These are phyloP conservation scores for Xenus cinereus DNA, from an alignment of 2,113 vertebrate genomes.

Conservation along the genomic window DNA sequence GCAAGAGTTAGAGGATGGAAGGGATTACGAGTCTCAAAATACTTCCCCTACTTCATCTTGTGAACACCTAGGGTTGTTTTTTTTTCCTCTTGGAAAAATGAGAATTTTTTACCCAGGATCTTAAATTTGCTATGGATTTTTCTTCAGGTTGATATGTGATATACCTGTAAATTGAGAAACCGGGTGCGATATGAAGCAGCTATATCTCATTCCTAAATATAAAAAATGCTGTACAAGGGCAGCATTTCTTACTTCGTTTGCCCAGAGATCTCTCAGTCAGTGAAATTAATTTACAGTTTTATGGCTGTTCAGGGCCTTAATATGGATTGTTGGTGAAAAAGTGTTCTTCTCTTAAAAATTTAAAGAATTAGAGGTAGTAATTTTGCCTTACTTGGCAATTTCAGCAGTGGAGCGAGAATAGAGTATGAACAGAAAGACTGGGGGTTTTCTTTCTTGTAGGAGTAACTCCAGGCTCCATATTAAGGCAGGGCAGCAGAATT, in stretches of 20 bases:
- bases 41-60: neutral
- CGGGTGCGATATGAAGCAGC: neutral
- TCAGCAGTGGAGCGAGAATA: neutral
- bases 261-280: neutral
- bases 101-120: neutral
- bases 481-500: neutral
- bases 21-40: neutral
- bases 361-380: neutral
- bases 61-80: accelerated
- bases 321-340: neutral
- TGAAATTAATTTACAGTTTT: neutral
- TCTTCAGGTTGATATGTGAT: neutral
- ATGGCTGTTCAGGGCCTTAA: neutral
- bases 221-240: neutral
- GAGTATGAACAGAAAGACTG: neutral
- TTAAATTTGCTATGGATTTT: neutral
- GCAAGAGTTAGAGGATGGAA: neutral
- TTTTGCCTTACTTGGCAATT: neutral
- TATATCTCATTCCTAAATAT: neutral
- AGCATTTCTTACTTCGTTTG: neutral
- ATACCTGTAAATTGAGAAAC: neutral
- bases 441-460: neutral
- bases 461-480: neutral
- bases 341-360: neutral
- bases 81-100: neutral